phyloP scores from a whole-genome alignment of 2,113 vertebrate species.

The Irena cyanogastra region DNA sequence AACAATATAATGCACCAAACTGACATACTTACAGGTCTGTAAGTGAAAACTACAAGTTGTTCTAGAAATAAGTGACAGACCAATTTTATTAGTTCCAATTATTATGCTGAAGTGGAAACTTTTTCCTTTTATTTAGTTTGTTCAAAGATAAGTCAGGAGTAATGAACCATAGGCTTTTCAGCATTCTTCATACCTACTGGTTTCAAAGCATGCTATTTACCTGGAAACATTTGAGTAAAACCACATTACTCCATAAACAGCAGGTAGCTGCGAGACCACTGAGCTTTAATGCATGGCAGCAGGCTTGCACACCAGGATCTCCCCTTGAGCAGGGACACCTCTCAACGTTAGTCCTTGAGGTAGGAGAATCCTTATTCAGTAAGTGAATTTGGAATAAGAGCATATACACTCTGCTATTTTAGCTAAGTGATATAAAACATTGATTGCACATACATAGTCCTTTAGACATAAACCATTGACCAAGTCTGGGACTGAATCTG shows the following conservation, averaged over 20 bases:
- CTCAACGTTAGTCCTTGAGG: background rate
- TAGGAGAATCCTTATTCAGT: background rate
- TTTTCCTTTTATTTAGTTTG: background rate
- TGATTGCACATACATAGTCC: background rate
- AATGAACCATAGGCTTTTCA: background rate
- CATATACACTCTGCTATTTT: background rate
- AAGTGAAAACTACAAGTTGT: background rate
- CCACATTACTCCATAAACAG: background rate
- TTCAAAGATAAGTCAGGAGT: background rate
- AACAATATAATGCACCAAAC: background rate
- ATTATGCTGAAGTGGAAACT: background rate
- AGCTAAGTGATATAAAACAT: background rate
- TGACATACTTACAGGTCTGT: background rate
- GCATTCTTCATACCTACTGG: background rate
- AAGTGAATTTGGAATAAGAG: background rate
- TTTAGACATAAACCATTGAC: background rate
- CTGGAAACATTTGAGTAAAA: background rate
- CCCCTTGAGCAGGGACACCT: background rate
- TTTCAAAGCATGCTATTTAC: background rate
- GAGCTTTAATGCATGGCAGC: background rate
- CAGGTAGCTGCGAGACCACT: rapidly evolving
- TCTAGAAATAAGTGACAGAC: background rate
- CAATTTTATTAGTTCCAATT: background rate
- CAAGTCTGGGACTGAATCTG: background rate
- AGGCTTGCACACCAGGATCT: background rate